Evolutionary conservation across 1,140 invertebrate genomes (phyloP).

Genomic region (Nasonia giraulti): DNA sequence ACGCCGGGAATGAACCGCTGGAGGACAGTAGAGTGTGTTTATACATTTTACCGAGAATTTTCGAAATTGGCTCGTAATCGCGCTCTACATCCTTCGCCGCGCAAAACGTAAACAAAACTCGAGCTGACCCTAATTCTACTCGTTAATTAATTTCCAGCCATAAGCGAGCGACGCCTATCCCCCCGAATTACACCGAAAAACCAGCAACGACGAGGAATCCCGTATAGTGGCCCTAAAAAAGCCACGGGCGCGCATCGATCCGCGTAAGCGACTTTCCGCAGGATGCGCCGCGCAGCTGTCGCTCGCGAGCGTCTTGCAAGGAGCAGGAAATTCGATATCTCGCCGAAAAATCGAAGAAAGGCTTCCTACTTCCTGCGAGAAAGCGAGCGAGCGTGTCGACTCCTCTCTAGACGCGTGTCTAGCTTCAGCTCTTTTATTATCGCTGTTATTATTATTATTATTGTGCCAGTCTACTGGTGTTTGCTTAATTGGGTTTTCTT

Average conservation of each 20-base stretch:
- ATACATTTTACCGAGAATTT: no score
- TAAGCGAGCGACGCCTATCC: no score
- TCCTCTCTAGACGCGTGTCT: not conserved
- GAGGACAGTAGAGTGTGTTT: no score
- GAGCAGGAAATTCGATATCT: conserved; percentile 38
- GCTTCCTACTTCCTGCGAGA: conserved; percentile 46
- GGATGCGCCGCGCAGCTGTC: not conserved
- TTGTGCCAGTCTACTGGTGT: not conserved
- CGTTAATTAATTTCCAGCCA: no score
- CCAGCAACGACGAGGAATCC: not conserved
- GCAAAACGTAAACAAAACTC: no score
- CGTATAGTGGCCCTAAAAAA: not conserved
- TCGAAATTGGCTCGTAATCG: no score
- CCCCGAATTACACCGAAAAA: no score
- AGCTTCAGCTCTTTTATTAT: not conserved
- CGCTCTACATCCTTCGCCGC: no score
- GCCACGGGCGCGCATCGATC: conserved; percentile 22
- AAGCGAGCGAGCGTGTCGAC: conserved; percentile 17
- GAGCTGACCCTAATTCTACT: no score
- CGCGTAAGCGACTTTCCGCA: conserved; percentile 21
- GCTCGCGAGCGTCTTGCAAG: not conserved
- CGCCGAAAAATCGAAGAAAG: conserved; percentile 34
- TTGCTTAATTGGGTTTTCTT: not conserved
- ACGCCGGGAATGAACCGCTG: no score
- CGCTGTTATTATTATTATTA: not conserved